A percentile compares a stretch with the other conserved stretches of the same genome.
These are phyloP conservation scores for Limnephilus marmoratus DNA, from an alignment of 2,888 invertebrate species.

Conservation along the genomic window DNA sequence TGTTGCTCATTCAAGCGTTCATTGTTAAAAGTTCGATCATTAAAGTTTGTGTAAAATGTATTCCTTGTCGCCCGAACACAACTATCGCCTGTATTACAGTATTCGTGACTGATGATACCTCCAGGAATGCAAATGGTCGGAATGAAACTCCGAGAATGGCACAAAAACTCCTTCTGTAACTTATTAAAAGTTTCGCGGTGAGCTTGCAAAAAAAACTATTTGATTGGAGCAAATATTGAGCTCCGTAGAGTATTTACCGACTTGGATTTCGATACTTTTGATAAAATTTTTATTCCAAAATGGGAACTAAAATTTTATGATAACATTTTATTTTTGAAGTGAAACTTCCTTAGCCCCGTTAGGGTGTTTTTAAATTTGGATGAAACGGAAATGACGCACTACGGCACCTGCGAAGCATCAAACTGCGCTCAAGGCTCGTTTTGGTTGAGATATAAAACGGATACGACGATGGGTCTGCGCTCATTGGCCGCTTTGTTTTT, in stretches of 20 bases:
- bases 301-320: no score
- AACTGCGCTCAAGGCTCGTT: no score
- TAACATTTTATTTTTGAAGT: no score
- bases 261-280: neutral
- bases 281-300: neutral
- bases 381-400: no score
- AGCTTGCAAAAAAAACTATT: conserved; percentile 20
- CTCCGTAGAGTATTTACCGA: neutral
- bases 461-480: no score
- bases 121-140: neutral
- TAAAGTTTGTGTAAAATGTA: neutral
- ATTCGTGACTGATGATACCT: neutral
- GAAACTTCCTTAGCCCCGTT: no score
- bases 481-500: no score
- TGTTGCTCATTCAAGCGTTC: neutral
- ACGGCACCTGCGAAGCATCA: no score
- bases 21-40: neutral
- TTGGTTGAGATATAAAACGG: no score
- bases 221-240: conserved; percentile 31
- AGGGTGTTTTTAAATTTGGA: no score
- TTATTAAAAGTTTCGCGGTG: conserved; percentile 25
- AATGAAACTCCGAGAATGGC: neutral
- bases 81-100: neutral
- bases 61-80: neutral
- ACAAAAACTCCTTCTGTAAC: neutral